Conservation (phyloP, 2,888 invertebrate genomes). For the Cactoblastis cactorum region DNA sequence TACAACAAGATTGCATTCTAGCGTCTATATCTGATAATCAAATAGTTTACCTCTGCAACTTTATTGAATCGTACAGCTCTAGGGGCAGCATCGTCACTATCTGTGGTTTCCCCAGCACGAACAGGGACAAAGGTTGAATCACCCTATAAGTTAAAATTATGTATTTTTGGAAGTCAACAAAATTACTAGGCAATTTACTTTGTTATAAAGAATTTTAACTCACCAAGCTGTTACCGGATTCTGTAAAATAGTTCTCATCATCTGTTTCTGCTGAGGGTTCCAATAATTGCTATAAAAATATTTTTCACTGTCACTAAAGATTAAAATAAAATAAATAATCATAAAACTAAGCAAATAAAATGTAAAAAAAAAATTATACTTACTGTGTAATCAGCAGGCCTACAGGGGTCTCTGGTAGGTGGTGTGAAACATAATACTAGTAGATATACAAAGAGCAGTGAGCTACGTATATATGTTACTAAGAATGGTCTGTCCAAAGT, state of each 20-base stretch:
- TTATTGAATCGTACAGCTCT: constrained; percentile 95
- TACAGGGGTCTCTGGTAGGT: constrained; percentile 93
- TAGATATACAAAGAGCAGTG: constrained; percentile 95
- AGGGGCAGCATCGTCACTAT: constrained; percentile 87
- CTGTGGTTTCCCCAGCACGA: constrained; percentile 85
- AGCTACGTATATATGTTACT: constrained; percentile 96
- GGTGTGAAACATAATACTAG: constrained; percentile 93
- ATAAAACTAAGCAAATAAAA: too few relatives aligned
- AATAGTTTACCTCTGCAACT: constrained; percentile 85
- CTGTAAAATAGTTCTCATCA: constrained; percentile 88
- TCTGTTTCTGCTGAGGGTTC: constrained; percentile 87
- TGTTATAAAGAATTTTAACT: constrained; percentile 33
- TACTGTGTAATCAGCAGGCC: constrained; percentile 87
- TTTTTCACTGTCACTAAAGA: not conserved
- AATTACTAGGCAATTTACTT: too few relatives aligned
- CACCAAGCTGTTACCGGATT: constrained; percentile 83
- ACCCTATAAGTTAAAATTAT: constrained; percentile 79
- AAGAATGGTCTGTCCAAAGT: constrained; percentile 96
- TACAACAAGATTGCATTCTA: too few relatives aligned
- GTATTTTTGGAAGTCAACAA: too few relatives aligned
- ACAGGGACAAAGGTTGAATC: constrained; percentile 96
- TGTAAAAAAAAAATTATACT: constrained; percentile 33
- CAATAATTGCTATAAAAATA: constrained; percentile 66
- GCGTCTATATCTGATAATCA: too few relatives aligned
- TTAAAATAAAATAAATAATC: too few relatives aligned